Conservation (phyloP, 2,888 invertebrate species). For the Linyphia triangularis region DNA sequence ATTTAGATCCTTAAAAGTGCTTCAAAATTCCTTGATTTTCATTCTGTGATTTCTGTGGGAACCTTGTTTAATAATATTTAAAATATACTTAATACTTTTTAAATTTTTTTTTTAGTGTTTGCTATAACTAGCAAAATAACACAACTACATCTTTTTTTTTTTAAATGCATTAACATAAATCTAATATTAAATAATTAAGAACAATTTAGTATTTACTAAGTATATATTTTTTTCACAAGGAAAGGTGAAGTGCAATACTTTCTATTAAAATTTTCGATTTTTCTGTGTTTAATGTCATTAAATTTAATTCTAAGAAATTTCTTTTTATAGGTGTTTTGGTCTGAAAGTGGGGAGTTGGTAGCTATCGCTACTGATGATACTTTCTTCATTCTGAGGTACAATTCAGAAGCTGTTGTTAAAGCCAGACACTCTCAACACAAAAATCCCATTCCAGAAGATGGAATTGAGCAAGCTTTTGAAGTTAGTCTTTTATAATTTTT, state of each 20-base stretch:
- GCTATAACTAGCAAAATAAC: too few species aligned
- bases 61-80: too few species aligned
- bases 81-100: too few species aligned
- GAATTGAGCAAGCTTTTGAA: slow-evolving; percentile 97
- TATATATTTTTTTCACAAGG: not conserved
- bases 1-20: too few species aligned
- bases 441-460: slow-evolving; percentile 91
- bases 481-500: slow-evolving; percentile 81
- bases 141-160: too few species aligned
- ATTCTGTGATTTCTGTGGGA: too few species aligned
- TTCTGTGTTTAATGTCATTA: not conserved
- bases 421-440: slow-evolving; percentile 87
- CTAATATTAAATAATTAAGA: too few species aligned
- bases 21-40: too few species aligned
- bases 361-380: slow-evolving; percentile 97
- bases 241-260: not conserved
- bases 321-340: slow-evolving; percentile 88
- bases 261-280: not conserved
- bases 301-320: too few species aligned
- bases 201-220: not conserved
- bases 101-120: too few species aligned
- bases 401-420: slow-evolving; percentile 87
- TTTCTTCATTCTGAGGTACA: slow-evolving; percentile 95
- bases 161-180: too few species aligned
- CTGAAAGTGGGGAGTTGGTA: slow-evolving; percentile 95